Evolutionary conservation across 2,888 invertebrate species (phyloP).

Genomic region (Machimus atricapillus): DNA sequence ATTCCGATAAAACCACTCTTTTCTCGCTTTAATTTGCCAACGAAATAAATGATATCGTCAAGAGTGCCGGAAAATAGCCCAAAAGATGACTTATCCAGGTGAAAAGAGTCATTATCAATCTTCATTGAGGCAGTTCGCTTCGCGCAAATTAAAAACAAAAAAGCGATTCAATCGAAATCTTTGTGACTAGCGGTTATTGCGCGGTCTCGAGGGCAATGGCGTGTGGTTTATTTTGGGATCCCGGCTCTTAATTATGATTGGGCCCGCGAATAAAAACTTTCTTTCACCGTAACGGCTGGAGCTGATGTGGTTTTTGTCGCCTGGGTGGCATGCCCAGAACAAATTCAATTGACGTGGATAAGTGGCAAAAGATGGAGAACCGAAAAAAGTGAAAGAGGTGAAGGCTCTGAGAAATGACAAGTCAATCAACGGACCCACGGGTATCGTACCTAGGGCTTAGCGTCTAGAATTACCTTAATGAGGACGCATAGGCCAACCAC

Average conservation of each 20-base stretch:
- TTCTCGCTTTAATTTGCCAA: neutral
- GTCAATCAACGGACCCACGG: conserved; percentile 31
- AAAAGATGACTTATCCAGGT: neutral
- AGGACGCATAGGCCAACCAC: conserved; percentile 7
- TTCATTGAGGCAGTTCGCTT: neutral
- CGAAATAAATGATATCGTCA: neutral
- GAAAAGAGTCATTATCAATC: neutral
- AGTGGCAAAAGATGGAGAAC: neutral
- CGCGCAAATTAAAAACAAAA: neutral
- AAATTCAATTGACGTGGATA: conserved; percentile 25
- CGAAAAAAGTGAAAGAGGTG: conserved; percentile 32
- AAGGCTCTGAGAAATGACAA: conserved; percentile 28
- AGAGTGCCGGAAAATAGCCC: neutral
- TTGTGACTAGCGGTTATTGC: neutral
- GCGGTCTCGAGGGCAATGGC: neutral
- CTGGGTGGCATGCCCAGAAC: conserved; percentile 25
- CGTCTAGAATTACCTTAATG: conserved; percentile 33
- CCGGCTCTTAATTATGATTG: neutral
- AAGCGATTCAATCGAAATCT: neutral
- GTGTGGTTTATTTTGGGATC: neutral
- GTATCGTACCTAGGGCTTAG: neutral
- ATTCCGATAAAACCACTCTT: neutral
- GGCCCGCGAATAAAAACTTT: neutral
- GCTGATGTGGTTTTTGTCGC: conserved; percentile 1
- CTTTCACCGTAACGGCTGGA: neutral